Evolutionary conservation across 2,797 vertebrate genomes (phyloP).

Genomic region (Eupleurogrammus muticus): DNA sequence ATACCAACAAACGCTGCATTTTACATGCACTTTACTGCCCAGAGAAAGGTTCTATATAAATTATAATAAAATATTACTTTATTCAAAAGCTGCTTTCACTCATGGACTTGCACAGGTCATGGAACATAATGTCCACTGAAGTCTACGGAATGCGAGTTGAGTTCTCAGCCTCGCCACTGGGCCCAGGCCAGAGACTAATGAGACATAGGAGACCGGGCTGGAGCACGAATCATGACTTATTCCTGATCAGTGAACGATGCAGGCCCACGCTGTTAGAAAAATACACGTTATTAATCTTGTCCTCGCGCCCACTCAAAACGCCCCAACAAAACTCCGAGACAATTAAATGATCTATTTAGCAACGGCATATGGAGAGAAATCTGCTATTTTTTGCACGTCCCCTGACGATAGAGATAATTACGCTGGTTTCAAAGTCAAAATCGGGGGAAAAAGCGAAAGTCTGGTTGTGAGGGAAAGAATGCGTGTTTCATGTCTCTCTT

Average conservation of each 20-base stretch:
- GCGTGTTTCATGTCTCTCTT: conserved; percentile 68
- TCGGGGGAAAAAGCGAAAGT: conserved; percentile 54
- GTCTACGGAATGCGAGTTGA: too few species aligned
- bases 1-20: too few species aligned
- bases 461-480: conserved; percentile 62
- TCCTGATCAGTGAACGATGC: conserved; percentile 19
- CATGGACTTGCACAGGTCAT: too few species aligned
- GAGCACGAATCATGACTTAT: conserved; percentile 3
- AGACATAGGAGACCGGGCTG: too few species aligned
- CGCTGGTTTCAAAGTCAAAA: conserved; percentile 74
- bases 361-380: conserved; percentile 67
- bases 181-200: too few species aligned
- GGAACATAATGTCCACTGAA: too few species aligned
- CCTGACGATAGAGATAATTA: conserved; percentile 72
- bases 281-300: not conserved
- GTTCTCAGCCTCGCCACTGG: too few species aligned
- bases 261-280: conserved; percentile 9
- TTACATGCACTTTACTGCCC: too few species aligned
- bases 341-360: conserved; percentile 62
- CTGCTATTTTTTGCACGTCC: conserved; percentile 63
- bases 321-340: conserved; percentile 58
- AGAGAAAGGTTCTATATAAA: too few species aligned
- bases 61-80: too few species aligned
- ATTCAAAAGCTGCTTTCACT: too few species aligned
- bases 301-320: conserved; percentile 27